Base-by-base conservation (phyloP, 2,888 invertebrate genomes). In the Sesia bembeciformis region DNA sequence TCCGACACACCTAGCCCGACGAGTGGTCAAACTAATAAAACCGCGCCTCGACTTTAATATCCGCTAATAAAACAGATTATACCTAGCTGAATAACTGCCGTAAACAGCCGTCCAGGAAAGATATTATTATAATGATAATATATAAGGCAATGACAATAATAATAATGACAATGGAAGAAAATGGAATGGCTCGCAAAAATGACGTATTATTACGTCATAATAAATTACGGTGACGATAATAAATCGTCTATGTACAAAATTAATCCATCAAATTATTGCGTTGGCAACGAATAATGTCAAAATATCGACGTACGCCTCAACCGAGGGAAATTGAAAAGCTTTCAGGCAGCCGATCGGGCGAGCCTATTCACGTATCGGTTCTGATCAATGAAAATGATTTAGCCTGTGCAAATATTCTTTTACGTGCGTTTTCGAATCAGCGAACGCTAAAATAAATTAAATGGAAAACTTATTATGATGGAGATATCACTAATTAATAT, bases 21-120 rank as follows among this genome's bases (percentile, higher is more conserved):
- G 64, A 67, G 68, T 72, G 78, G 74, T 71, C 72, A 68, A 68
- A 63, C 63, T 74, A 76, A 74, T 79, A 78, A 76, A 73, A 66
- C 80, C 74, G 63, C 76, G 76, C 81, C 80, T 76, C 62, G 60
- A 64, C 70, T 73, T 23, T 70, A 68, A 67, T 50, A 63, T 60
- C 67, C 65, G 61, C 72, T 76, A 78, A 78, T 81, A 79, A 79
- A 81, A 75, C 60, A 68, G 70, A 74, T 77, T 76, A 78, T 23
- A 23, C 23, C 23, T 23, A 23, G 23, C 23, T 23, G 23, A 23
- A 23, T 23, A 23, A 23, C 23, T 23, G 23, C 23, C 23, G 23
- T 23, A 23, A 23, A 23, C 23, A 23, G 23, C 23, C 23, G 23
- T 23, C 23, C 23, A 23, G 23, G 23, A 23, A 23, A 23, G 23